Conservation (phyloP, 1,140 invertebrate genomes). For the Ceratoteleas bidentatus region DNA sequence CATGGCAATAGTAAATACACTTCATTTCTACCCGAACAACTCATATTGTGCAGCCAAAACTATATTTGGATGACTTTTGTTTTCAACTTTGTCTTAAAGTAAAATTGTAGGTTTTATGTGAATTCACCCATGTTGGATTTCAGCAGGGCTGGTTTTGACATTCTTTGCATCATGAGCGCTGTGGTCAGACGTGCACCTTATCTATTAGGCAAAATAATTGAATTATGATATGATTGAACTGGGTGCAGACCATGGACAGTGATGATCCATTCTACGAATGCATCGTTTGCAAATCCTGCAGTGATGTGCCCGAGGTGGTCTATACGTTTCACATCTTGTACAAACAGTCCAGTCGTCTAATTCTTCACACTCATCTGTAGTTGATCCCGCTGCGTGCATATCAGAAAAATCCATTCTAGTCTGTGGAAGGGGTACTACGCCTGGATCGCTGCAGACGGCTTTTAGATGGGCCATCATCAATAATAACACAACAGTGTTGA, state of each 20-base stretch:
- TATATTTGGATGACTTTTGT: no score
- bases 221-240: no score
- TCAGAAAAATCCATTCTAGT: slow-evolving; percentile 93
- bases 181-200: no score
- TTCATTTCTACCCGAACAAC: no score
- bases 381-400: slow-evolving; percentile 84
- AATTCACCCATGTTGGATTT: no score
- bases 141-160: no score
- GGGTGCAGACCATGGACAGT: slow-evolving; percentile 87
- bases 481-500: slow-evolving; percentile 91
- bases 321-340: slow-evolving; percentile 90
- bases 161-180: no score
- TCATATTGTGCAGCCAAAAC: no score
- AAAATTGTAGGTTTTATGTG: no score
- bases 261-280: slow-evolving; percentile 94
- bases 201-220: no score
- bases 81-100: no score
- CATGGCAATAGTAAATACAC: no score
- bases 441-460: slow-evolving; percentile 94
- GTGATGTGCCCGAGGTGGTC: slow-evolving; percentile 93
- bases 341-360: slow-evolving; percentile 93
- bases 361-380: slow-evolving; percentile 78
- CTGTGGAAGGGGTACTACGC: slow-evolving; percentile 91
- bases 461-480: slow-evolving; percentile 89
- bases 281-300: slow-evolving; percentile 94